These are phyloP conservation scores for Miniopterus natalensis DNA, from an alignment of 2,113 vertebrate genomes.

Conservation along the genomic window DNA sequence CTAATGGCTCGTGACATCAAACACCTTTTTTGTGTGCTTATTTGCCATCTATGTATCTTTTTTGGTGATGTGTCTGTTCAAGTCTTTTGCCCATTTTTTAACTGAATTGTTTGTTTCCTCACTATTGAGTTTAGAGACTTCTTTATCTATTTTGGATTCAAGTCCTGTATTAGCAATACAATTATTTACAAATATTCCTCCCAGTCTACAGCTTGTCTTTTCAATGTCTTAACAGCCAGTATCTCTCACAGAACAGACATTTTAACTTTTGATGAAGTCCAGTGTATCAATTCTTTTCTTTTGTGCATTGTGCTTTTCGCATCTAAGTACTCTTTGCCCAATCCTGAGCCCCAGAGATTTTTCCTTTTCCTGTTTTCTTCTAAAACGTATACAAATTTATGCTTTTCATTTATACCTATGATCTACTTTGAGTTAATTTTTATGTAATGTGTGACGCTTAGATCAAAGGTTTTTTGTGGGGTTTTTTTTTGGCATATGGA, in stretches of 20 bases:
- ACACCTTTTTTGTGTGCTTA: neutral
- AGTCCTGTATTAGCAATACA: conserved; percentile 15
- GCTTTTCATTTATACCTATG: neutral
- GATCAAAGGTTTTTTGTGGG: too few relatives aligned
- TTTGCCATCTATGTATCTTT: neutral
- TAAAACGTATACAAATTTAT: neutral
- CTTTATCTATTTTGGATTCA: conserved; percentile 16
- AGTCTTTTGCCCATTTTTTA: neutral
- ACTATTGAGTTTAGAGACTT: neutral
- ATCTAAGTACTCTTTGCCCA: neutral
- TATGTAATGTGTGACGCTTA: neutral
- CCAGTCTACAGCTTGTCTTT: neutral
- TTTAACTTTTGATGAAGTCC: conserved; percentile 19
- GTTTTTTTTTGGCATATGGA: neutral
- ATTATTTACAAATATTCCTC: conserved; percentile 15
- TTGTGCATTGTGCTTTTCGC: neutral
- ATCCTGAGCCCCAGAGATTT: neutral
- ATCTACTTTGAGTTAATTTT: neutral
- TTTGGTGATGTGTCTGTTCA: neutral
- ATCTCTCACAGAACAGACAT: neutral
- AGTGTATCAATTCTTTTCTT: neutral
- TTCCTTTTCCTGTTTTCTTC: neutral
- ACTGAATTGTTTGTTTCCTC: neutral
- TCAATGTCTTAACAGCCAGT: neutral
- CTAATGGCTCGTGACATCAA: neutral